phyloP scores from a whole-genome alignment of 2,888 invertebrate species.

The Pseudococcus longispinus region DNA sequence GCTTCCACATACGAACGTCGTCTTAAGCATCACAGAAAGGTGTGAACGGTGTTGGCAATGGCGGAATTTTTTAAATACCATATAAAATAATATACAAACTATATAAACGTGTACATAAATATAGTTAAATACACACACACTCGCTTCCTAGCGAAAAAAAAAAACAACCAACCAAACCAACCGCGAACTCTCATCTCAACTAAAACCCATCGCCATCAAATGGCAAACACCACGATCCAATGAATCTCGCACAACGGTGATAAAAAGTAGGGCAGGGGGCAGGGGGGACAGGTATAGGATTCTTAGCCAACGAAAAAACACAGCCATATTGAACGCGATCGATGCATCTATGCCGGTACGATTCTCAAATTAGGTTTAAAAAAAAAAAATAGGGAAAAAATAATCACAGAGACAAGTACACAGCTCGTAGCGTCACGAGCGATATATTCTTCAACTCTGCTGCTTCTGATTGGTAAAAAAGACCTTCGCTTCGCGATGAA shows the following conservation, averaged over 20 bases:
- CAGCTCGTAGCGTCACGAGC: constrained; percentile 34
- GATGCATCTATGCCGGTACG: constrained; percentile 16
- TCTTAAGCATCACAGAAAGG: constrained; percentile 9
- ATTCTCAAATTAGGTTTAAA: constrained; percentile 1
- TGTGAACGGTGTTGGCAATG: neutral
- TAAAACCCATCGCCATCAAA: neutral
- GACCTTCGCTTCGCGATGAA: neutral
- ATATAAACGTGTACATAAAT: constrained; percentile 8
- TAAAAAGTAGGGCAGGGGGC: neutral
- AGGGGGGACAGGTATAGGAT: neutral
- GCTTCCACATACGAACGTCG: neutral
- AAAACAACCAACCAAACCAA: neutral
- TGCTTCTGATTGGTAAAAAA: neutral
- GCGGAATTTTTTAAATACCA: neutral
- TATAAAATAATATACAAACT: constrained; percentile 21
- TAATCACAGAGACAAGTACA: constrained; percentile 34
- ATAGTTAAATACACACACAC: neutral
- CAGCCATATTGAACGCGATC: constrained; percentile 31
- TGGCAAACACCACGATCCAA: neutral
- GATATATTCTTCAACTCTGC: constrained; percentile 31
- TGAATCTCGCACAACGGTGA: neutral
- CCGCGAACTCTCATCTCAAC: too few relatives aligned
- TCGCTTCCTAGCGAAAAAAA: neutral
- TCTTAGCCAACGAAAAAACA: constrained; percentile 27
- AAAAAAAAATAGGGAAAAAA: constrained; percentile 2